These are phyloP conservation scores for Sisyra terminalis DNA, from an alignment of 2,888 invertebrate species.

Conservation along the genomic window DNA sequence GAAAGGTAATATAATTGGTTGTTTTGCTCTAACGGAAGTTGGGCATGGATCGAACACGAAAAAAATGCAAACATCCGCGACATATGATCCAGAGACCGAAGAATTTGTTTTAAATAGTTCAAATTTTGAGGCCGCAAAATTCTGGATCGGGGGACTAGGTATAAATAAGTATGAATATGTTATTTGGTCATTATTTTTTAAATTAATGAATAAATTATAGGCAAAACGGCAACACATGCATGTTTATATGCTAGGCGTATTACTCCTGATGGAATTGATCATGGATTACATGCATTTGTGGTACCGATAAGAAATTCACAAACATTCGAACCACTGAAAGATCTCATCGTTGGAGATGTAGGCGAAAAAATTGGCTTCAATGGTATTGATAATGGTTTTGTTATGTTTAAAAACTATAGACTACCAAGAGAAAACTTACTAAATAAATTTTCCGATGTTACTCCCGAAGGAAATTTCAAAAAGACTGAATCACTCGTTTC, in stretches of 20 bases:
- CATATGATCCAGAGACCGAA: slow-evolving; percentile 52
- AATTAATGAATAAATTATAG: no score
- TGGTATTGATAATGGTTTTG: slow-evolving; percentile 84
- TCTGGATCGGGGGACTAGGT: slow-evolving; percentile 73
- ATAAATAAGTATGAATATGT: no score
- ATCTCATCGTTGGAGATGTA: slow-evolving; percentile 78
- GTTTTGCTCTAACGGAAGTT: slow-evolving; percentile 79
- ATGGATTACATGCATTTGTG: slow-evolving; percentile 77
- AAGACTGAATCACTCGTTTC: slow-evolving; percentile 65
- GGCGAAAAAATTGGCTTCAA: slow-evolving; percentile 86
- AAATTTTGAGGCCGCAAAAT: slow-evolving; percentile 60
- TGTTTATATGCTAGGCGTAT: slow-evolving; percentile 77
- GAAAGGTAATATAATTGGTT: slow-evolving; percentile 34
- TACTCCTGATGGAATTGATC: slow-evolving; percentile 57
- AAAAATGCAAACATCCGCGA: slow-evolving; percentile 73
- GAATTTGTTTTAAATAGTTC: slow-evolving; percentile 60
- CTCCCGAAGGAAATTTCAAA: slow-evolving; percentile 64
- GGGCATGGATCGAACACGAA: slow-evolving; percentile 83
- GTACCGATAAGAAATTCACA: slow-evolving; percentile 68
- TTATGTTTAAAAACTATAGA: slow-evolving; percentile 63
- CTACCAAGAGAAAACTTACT: slow-evolving; percentile 65
- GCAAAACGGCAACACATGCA: slow-evolving; percentile 71
- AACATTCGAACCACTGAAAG: slow-evolving; percentile 54
- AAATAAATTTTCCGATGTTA: slow-evolving; percentile 76
- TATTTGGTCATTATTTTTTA: slow-evolving; percentile 17